Percentiles rank a stretch among this genome's conserved stretches.
Evolutionary conservation across 2,888 invertebrate genomes (phyloP).

Genomic region (Acheta domesticus): DNA sequence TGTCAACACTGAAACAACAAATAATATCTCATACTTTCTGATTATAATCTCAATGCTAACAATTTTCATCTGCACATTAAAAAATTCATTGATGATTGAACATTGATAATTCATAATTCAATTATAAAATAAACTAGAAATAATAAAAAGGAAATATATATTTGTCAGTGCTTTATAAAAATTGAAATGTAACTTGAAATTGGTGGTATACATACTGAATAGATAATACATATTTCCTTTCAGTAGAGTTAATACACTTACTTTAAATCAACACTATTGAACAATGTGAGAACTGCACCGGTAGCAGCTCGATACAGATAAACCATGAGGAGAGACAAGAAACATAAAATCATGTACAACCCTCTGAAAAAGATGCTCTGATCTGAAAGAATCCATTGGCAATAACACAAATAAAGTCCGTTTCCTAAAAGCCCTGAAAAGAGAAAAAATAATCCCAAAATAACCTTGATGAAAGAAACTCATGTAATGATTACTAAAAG

Average conservation of each 20-base stretch:
- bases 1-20: no score
- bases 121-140: neutral
- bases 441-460: constrained; percentile 12
- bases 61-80: neutral
- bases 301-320: constrained; percentile 40
- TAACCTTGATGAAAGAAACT: neutral
- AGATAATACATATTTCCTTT: no score
- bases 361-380: neutral
- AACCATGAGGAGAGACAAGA: constrained; percentile 41
- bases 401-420: neutral
- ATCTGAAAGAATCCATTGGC: neutral
- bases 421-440: constrained; percentile 32
- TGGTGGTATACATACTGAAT: no score
- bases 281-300: constrained; percentile 29
- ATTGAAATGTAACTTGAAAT: no score
- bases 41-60: no score
- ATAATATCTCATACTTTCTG: no score
- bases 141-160: no score
- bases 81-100: neutral
- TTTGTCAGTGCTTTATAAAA: no score
- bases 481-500: neutral
- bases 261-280: neutral
- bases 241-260: neutral
- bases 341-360: constrained; percentile 38
- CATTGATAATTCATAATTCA: neutral